phyloP scores from a whole-genome alignment of 2,797 vertebrate species.

The Chelon labrosus region DNA sequence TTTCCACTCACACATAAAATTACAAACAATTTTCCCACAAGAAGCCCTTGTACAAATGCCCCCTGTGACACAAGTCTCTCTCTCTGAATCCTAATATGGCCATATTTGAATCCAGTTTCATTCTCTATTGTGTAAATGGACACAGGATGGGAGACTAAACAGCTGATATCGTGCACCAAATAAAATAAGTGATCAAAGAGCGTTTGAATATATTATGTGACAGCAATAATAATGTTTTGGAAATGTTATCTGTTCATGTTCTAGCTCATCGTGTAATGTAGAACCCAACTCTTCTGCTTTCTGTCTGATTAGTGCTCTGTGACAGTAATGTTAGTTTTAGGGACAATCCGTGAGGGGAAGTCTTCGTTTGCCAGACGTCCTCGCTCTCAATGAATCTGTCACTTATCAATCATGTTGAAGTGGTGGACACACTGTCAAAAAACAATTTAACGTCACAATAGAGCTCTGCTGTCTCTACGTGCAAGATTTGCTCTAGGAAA shows the following conservation, averaged over 20 bases:
- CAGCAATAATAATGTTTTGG: constrained; percentile 44
- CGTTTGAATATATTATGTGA: constrained; percentile 22
- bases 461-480: constrained; percentile 27
- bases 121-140: constrained; percentile 35
- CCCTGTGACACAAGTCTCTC: constrained; percentile 49
- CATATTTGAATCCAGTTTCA: constrained; percentile 16
- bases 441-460: constrained; percentile 34
- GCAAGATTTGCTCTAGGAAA: constrained; percentile 18
- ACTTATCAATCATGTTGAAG: constrained; percentile 40
- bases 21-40: constrained; percentile 63
- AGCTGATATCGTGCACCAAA: constrained; percentile 36
- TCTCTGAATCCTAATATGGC: constrained; percentile 57
- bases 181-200: constrained; percentile 35
- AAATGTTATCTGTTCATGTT: constrained; percentile 40
- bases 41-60: constrained; percentile 33
- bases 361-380: constrained; percentile 8
- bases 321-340: constrained; percentile 23
- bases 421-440: constrained; percentile 34
- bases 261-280: constrained; percentile 16
- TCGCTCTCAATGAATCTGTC: constrained; percentile 19
- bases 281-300: constrained; percentile 16
- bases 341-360: constrained; percentile 11
- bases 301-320: constrained; percentile 17
- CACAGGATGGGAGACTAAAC: constrained; percentile 32
- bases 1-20: constrained; percentile 51